These are phyloP conservation scores for Temnothorax longispinosus DNA, from an alignment of 1,140 invertebrate genomes.

Conservation along the genomic window DNA sequence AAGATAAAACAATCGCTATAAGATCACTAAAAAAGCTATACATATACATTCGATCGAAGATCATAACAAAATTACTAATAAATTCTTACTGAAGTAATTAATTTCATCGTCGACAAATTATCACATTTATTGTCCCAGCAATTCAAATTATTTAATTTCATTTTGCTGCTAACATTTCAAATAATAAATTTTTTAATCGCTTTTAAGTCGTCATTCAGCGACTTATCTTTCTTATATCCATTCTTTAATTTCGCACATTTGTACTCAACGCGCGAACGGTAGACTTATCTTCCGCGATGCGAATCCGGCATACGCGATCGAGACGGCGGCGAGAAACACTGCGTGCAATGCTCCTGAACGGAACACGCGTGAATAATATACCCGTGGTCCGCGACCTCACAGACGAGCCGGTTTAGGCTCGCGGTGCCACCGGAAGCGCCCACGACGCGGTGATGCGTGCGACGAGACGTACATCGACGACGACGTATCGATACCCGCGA, in stretches of 20 bases:
- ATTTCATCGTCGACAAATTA: neutral
- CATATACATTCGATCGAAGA: neutral
- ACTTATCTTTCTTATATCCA: neutral
- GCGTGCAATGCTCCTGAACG: slow-evolving; percentile 28
- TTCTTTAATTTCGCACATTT: neutral
- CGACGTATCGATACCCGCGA: slow-evolving; percentile 6
- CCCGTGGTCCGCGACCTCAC: neutral
- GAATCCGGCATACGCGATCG: slow-evolving; percentile 14
- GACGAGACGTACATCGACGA: slow-evolving; percentile 64
- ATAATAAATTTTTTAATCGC: neutral
- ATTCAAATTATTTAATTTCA: neutral
- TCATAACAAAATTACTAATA: neutral
- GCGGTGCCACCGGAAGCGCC: slow-evolving; percentile 71
- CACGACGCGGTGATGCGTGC: slow-evolving; percentile 74
- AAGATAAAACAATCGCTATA: neutral
- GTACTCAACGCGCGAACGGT: neutral
- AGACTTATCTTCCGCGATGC: neutral
- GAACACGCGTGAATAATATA: slow-evolving; percentile 5
- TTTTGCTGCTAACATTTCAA: neutral
- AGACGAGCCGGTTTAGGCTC: slow-evolving; percentile 23
- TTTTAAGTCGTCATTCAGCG: neutral
- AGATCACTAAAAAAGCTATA: neutral
- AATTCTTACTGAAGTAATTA: neutral
- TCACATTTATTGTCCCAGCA: neutral
- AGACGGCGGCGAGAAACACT: neutral